Evolutionary conservation across 53 echinoderm and acorn worm genomes (phyloP).

Genomic region (Arbacia lixula): DNA sequence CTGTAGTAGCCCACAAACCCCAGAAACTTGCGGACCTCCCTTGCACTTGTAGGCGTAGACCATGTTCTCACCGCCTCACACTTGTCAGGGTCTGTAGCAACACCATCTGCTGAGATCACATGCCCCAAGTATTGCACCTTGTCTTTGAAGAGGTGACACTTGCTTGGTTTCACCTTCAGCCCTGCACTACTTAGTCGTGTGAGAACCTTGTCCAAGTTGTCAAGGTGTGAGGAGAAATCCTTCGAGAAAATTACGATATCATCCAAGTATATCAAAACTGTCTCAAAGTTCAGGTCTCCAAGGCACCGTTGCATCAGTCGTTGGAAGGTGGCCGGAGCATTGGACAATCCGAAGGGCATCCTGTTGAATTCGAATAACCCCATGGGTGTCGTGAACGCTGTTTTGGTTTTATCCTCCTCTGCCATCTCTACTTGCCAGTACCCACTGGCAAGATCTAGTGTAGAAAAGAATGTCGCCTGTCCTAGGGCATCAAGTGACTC

Average conservation of each 20-base stretch:
- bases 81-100: conserved; percentile 51
- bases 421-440: conserved; percentile 40
- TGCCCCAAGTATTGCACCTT: too few species aligned
- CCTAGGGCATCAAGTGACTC: conserved; percentile 44
- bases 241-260: too few species aligned
- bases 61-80: conserved; percentile 35
- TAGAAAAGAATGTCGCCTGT: conserved; percentile 9
- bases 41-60: conserved; percentile 22
- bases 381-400: conserved; percentile 38
- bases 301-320: too few species aligned
- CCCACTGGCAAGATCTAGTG: conserved; percentile 38
- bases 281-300: too few species aligned
- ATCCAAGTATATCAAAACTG: too few species aligned
- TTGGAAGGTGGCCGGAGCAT: too few species aligned
- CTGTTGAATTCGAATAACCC: conserved; percentile 30
- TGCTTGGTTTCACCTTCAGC: too few species aligned
- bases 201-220: too few species aligned
- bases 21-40: conserved; percentile 13
- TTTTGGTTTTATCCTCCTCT: neutral
- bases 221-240: too few species aligned
- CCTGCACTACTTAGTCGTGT: too few species aligned
- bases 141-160: too few species aligned
- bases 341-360: conserved; percentile 38
- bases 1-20: conserved; percentile 57
- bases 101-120: too few species aligned